Evolutionary conservation across 2,113 vertebrate species (phyloP), one percentile per base, ranked within the genome.

Genomic region (Epinephelus moara): DNA sequence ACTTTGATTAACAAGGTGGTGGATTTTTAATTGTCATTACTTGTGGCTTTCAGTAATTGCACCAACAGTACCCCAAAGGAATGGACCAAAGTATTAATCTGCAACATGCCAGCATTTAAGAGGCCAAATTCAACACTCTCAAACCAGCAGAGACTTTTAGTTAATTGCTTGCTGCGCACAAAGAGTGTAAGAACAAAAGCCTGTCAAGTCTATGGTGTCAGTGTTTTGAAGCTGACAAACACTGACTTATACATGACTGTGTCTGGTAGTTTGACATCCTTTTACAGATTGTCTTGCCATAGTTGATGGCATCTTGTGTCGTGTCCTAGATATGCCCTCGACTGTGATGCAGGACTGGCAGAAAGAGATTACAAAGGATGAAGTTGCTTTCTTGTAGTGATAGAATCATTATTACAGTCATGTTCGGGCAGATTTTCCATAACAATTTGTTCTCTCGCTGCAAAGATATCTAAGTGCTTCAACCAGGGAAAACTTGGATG

Each of bases 11-110:
- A 56, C 17, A 61, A 45, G 47, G 12, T 62, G 33, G 17, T 6
- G 27, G 56, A 45, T 42, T 75, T 60, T 66, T 80, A 70, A 76
- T 66, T 76, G 52, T 40, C 23, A 33, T 83, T 61, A 27, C 15
- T n/a, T 33, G 72, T 66, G 37, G 21, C 27, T 71, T 33, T 66
- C 33, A 30, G 45, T 70, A 50, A 30, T 71, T 56, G 27, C 23
- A 45, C 27, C 10, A 45, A 42, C 3, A 0, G 4, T 57, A 42
- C 25, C 52, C 53, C 25, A 21, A 37, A 79, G 27, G 59, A 25
- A 30, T 4, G n/a, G 53, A 55, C 47, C 33, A 49, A 76, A 61
- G 47, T 73, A 63, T 82, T 62, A 3, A 72, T 61, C 56, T 57
- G 37, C 45, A 55, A 8, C 33, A 67, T 72, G 70, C 21, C 21